Evolutionary conservation across 2,888 invertebrate genomes (phyloP), one percentile per base, ranked within the genome.

Genomic region (Rhagonycha fulva): DNA sequence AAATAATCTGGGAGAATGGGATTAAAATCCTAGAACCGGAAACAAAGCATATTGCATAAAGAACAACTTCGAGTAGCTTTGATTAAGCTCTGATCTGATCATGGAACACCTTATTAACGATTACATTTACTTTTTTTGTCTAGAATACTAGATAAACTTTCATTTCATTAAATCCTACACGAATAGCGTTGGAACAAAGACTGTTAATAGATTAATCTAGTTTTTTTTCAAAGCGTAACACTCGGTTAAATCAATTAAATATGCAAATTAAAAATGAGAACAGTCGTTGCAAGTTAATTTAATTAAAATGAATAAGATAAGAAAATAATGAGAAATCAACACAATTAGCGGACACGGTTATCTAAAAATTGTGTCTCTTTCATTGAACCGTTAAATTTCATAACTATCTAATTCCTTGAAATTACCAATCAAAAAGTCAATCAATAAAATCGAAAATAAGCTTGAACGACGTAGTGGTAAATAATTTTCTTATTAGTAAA

Each of bases 401-500:
- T 47, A 47, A 47, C 47, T 47, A 47, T 47, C 47, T 47, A 47
- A 47, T 47, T 47, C 47, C 47, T 47, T 47, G 47, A 47, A 47
- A 47, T 47, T 47, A 47, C 47, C 47, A 47, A 47, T 47, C 47
- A 47, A 47, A 47, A 47, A 47, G 47, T n/a, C 47, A 47, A 47
- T 23, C 19, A 63, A 63, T 23, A 63, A 63, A 62, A 63, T 63
- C 19, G 9, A 23, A 24, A 23, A 23, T 23, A 24, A 47, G 47
- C 47, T 47, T n/a, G 47, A n/a, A 5, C n/a, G 47, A n/a, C n/a
- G 47, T n/a, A 47, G 47, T 47, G 11, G 47, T 47, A 47, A 47
- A 47, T 47, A 47, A 14, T 47, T 60, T 66, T 66, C 66, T 14
- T 66, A 63, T 71, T 71, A 71, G 32, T 66, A 30, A 63, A 24